Conservation (phyloP, 2,113 vertebrate genomes). For the Caracal caracal region DNA sequence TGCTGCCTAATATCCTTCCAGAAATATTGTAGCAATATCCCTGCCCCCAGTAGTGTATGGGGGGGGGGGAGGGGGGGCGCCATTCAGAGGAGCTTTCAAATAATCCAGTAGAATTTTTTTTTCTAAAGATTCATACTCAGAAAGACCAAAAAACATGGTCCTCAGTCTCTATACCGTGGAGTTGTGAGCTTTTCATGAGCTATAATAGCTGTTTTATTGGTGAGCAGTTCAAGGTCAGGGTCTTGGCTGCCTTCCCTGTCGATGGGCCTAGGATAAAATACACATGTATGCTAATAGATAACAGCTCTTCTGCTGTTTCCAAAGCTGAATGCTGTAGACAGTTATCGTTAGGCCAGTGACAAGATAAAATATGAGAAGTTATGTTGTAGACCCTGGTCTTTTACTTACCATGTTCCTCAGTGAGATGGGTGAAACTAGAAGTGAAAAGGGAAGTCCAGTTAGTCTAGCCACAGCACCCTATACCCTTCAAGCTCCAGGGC, state of each 20-base stretch:
- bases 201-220: not conserved
- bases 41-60: not conserved
- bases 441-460: not conserved
- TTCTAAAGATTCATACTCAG: not conserved
- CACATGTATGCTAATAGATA: not conserved
- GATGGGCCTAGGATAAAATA: not conserved
- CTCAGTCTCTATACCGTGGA: not conserved
- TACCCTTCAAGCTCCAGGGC: not conserved
- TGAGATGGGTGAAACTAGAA: not conserved
- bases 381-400: not conserved
- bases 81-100: conserved; percentile 3
- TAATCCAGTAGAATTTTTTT: not conserved
- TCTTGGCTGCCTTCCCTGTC: not conserved
- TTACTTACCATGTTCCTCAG: not conserved
- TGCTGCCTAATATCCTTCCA: not conserved
- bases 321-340: not conserved
- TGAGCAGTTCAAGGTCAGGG: not conserved
- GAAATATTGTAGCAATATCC: not conserved
- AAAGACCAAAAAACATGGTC: not conserved
- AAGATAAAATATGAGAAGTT: not conserved
- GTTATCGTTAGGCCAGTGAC: not conserved
- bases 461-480: not conserved
- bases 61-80: too few species aligned
- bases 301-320: not conserved
- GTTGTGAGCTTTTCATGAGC: not conserved